These are phyloP conservation scores for Pampus argenteus DNA, from an alignment of 2,797 vertebrate genomes.

Conservation along the genomic window DNA sequence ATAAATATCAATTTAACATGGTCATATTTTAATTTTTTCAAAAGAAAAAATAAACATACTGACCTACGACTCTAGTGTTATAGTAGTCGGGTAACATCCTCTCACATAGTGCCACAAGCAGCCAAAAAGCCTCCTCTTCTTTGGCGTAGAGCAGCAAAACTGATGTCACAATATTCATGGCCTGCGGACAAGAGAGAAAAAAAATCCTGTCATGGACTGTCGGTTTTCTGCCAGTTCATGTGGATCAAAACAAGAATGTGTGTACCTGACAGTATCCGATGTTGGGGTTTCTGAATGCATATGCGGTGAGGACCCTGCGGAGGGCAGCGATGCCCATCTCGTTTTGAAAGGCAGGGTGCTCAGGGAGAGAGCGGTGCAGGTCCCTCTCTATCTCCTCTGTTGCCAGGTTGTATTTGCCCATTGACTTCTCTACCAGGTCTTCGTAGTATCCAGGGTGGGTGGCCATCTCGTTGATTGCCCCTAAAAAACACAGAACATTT, in stretches of 20 bases:
- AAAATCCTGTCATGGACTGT: neutral
- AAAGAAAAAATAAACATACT: slow-evolving; percentile 53
- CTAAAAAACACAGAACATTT: slow-evolving; percentile 56
- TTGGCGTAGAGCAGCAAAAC: slow-evolving; percentile 96
- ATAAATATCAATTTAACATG: too few species aligned
- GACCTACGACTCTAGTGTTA: slow-evolving; percentile 97
- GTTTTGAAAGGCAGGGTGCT: slow-evolving; percentile 98
- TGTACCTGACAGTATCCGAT: slow-evolving; percentile 98
- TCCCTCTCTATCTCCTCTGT: slow-evolving; percentile 99
- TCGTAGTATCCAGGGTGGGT: slow-evolving; percentile 98
- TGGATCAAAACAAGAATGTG: neutral
- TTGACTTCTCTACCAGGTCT: slow-evolving; percentile 96
- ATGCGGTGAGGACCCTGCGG: slow-evolving; percentile 95
- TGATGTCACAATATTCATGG: slow-evolving; percentile 99
- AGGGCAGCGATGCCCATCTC: slow-evolving; percentile 98
- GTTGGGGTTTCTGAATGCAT: slow-evolving; percentile 97
- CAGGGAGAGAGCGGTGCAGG: slow-evolving; percentile 96
- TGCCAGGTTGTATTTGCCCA: slow-evolving; percentile 97
- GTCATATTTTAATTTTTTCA: neutral
- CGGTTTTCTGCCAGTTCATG: neutral
- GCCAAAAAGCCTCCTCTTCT: slow-evolving; percentile 98
- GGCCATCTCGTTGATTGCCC: slow-evolving; percentile 97
- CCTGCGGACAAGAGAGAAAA: slow-evolving; percentile 79
- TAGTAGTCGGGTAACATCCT: slow-evolving; percentile 99
- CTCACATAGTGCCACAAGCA: slow-evolving; percentile 96